Conservation (phyloP, 2,888 invertebrate species). For the Eupeodes luniger region DNA sequence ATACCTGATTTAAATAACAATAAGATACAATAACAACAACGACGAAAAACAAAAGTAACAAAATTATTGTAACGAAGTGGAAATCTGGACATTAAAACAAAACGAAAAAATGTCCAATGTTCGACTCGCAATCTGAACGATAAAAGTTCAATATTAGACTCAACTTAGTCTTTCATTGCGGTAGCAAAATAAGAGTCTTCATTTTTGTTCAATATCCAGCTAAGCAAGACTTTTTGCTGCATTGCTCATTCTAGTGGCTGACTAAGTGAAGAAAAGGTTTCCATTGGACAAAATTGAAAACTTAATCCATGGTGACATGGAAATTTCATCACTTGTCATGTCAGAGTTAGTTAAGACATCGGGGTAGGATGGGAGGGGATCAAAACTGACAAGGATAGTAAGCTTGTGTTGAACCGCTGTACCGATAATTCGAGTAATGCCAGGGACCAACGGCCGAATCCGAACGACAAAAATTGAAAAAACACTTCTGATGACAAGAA, state of each 20-base stretch:
- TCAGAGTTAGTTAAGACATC: too few relatives aligned
- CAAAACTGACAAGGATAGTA: too few relatives aligned
- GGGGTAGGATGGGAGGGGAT: too few relatives aligned
- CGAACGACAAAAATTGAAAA: too few relatives aligned
- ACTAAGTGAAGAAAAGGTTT: neutral
- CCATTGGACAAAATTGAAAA: neutral
- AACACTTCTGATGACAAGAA: too few relatives aligned
- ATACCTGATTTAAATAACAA: constrained; percentile 70
- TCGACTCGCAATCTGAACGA: neutral
- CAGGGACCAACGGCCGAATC: too few relatives aligned
- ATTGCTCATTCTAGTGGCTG: neutral
- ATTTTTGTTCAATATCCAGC: neutral
- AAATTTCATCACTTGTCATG: too few relatives aligned
- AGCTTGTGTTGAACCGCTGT: too few relatives aligned
- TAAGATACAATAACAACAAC: constrained; percentile 19
- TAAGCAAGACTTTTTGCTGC: constrained; percentile 1
- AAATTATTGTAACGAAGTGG: constrained; percentile 16
- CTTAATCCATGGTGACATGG: neutral
- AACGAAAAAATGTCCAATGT: constrained; percentile 42
- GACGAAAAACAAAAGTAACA: constrained; percentile 12
- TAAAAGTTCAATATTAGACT: constrained; percentile 18
- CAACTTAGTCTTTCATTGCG: neutral
- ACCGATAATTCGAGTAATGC: too few relatives aligned
- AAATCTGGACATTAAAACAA: constrained; percentile 43
- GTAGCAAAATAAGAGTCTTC: constrained; percentile 20